These are phyloP conservation scores for Microplitis deprimator DNA, from an alignment of 2,888 invertebrate species.

Conservation along the genomic window DNA sequence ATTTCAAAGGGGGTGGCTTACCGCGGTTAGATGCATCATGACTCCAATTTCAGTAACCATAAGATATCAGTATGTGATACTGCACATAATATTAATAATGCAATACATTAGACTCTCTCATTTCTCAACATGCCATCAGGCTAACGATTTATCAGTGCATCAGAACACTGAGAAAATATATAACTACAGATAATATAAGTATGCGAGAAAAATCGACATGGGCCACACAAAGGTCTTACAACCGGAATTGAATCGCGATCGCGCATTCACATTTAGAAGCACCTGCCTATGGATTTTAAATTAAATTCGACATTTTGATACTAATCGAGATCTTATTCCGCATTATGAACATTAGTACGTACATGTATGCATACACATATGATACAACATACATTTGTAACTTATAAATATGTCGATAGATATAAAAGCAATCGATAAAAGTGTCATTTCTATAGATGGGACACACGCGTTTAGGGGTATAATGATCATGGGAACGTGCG, in stretches of 20 bases:
- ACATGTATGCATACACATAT: not conserved
- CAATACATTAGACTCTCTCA: not conserved
- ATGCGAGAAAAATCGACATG: slow-evolving; percentile 24
- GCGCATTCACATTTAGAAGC: not conserved
- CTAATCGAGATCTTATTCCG: not conserved
- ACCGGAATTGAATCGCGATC: slow-evolving; percentile 26
- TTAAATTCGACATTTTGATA: not conserved
- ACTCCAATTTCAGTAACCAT: not conserved
- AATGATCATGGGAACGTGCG: slow-evolving; percentile 58
- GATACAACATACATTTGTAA: not conserved
- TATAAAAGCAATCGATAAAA: not conserved
- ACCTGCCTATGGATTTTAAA: not conserved
- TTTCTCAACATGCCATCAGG: not conserved
- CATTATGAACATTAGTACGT: not conserved
- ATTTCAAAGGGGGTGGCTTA: slow-evolving; percentile 3
- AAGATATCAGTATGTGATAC: not conserved
- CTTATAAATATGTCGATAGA: not conserved
- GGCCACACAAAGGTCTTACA: slow-evolving; percentile 24
- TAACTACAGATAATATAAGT: not conserved
- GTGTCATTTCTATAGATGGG: slow-evolving; percentile 25
- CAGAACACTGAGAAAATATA: not conserved
- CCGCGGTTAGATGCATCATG: slow-evolving; percentile 2
- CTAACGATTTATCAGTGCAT: not conserved
- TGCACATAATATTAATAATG: not conserved
- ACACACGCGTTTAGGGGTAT: slow-evolving; percentile 40